Percentiles rank a stretch among this genome's conserved stretches.
Conservation (phyloP, 2,797 vertebrate species). For the Neomorphus geoffroyi region DNA sequence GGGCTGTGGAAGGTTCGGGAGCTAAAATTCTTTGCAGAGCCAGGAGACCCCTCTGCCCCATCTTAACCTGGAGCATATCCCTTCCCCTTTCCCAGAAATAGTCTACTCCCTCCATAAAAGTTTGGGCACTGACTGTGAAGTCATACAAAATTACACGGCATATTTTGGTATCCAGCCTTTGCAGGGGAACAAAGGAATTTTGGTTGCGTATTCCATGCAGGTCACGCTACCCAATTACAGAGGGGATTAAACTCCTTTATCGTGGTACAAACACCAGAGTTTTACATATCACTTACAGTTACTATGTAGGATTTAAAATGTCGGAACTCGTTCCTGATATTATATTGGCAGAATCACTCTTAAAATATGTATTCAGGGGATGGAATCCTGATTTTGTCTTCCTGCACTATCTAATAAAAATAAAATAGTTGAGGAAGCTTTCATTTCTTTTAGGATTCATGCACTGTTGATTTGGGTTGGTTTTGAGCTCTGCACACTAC, state of each 20-base stretch:
- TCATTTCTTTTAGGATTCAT: not conserved
- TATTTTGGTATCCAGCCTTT: too few relatives aligned
- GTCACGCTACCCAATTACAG: not conserved
- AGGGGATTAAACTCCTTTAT: not conserved
- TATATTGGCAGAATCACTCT: not conserved
- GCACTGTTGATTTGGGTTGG: not conserved
- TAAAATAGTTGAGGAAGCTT: not conserved
- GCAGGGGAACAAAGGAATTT: not conserved
- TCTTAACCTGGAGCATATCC: too few relatives aligned
- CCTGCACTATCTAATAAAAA: not conserved
- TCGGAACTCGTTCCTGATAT: not conserved
- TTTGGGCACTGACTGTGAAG: too few relatives aligned
- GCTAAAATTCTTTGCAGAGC: too few relatives aligned
- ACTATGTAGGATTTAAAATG: not conserved
- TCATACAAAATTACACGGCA: too few relatives aligned
- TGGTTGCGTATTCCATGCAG: not conserved
- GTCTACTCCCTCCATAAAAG: too few relatives aligned
- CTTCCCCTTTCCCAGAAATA: too few relatives aligned
- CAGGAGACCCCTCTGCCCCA: too few relatives aligned
- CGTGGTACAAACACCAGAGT: not conserved
- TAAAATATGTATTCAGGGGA: not conserved
- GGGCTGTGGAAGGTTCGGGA: too few relatives aligned
- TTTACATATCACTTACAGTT: rapidly evolving
- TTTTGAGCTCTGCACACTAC: not conserved
- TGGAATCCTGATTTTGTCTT: not conserved